These are phyloP conservation scores for Hofmannophila pseudospretella DNA, from an alignment of 2,888 invertebrate genomes.

Conservation along the genomic window DNA sequence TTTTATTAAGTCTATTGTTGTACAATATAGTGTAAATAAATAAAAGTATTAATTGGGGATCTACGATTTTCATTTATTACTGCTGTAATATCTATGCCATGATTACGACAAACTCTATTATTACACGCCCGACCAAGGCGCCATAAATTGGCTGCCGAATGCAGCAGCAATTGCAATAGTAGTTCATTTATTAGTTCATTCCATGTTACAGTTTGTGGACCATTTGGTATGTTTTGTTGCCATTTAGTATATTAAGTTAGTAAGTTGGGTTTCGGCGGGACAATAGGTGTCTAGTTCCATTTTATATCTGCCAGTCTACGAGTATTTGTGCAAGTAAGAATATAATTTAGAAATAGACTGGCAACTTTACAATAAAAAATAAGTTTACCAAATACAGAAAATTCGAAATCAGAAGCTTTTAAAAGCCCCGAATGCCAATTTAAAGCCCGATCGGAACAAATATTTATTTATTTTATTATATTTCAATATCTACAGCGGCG, in stretches of 20 bases:
- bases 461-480: too few relatives aligned
- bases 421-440: too few relatives aligned
- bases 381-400: too few relatives aligned
- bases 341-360: too few relatives aligned
- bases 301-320: too few relatives aligned
- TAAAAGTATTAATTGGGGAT: background rate
- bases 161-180: background rate
- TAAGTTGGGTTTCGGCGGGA: constrained; percentile 2
- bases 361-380: too few relatives aligned
- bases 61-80: background rate
- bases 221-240: constrained; percentile 5
- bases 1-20: too few relatives aligned
- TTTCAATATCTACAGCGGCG: too few relatives aligned
- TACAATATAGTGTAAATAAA: too few relatives aligned
- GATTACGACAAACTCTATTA: background rate
- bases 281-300: background rate
- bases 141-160: constrained; percentile 3
- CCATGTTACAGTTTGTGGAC: constrained; percentile 2
- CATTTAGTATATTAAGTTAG: constrained; percentile 4
- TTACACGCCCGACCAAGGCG: constrained; percentile 1
- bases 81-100: background rate
- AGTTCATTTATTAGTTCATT: constrained; percentile 7
- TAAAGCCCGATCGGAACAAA: too few relatives aligned
- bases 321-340: too few relatives aligned
- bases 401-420: too few relatives aligned